Conservation (phyloP, 1,140 invertebrate genomes). For the Calliphora vicina region DNA sequence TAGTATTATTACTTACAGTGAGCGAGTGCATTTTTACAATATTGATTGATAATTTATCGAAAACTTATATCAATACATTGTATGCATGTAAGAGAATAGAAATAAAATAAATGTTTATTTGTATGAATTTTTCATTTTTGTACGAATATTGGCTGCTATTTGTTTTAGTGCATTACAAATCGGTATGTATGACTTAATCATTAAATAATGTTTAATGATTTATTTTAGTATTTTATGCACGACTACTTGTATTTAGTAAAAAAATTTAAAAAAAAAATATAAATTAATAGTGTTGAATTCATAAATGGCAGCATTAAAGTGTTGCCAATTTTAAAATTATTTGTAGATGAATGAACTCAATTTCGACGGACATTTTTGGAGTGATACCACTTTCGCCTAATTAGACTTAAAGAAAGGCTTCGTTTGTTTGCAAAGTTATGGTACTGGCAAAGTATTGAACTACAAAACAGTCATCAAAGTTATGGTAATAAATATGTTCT, state of each 20-base stretch:
- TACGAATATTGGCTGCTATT: not conserved
- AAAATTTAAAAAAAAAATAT: not conserved
- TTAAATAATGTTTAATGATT: slow-evolving; percentile 23
- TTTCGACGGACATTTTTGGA: not conserved
- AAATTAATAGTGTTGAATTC: not conserved
- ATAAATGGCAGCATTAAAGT: slow-evolving; percentile 8
- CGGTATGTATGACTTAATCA: slow-evolving; percentile 30
- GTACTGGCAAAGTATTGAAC: no score
- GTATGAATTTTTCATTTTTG: not conserved
- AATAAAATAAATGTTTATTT: not conserved
- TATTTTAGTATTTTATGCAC: slow-evolving; percentile 4
- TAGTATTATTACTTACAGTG: no score
- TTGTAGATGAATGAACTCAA: not conserved
- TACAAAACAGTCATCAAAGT: no score
- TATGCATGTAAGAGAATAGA: not conserved
- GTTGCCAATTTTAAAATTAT: not conserved
- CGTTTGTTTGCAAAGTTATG: no score
- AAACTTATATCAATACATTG: slow-evolving; percentile 24
- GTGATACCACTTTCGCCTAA: not conserved
- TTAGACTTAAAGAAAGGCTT: no score
- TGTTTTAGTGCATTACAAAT: not conserved
- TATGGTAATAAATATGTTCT: no score
- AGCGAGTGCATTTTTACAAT: no score
- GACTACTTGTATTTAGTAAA: not conserved
- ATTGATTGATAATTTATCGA: slow-evolving; percentile 31